Conservation (phyloP, 2,797 vertebrate species). For the Bradypodion ventrale region DNA sequence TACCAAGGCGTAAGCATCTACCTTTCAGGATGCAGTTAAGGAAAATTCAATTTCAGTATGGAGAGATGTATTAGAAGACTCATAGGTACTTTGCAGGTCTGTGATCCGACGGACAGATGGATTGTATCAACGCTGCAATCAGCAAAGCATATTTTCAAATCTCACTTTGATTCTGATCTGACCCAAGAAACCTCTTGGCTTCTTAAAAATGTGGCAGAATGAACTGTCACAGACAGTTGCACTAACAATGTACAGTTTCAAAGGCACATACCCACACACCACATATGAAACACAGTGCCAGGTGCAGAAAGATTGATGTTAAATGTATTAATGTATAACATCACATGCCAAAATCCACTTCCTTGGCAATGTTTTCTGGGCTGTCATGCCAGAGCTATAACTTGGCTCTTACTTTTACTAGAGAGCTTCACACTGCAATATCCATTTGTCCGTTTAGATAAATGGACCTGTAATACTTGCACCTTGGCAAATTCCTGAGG, state of each 20-base stretch:
- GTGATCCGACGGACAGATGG: background rate
- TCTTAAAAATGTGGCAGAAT: background rate
- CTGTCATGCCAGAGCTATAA: constrained; percentile 21
- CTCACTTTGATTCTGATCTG: background rate
- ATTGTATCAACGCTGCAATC: background rate
- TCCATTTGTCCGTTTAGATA: constrained; percentile 20
- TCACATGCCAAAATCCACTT: constrained; percentile 36
- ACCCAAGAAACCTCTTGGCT: constrained; percentile 21
- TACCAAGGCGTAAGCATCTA: too few species aligned
- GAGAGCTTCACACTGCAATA: constrained; percentile 10
- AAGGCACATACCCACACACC: background rate
- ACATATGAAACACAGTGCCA: background rate
- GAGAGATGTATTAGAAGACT: too few species aligned
- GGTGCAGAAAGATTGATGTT: constrained; percentile 31
- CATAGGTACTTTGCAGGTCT: background rate
- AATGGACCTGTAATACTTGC: constrained; percentile 16
- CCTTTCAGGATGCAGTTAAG: background rate
- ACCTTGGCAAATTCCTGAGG: constrained; percentile 23
- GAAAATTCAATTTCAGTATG: background rate
- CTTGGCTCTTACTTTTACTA: constrained; percentile 34
- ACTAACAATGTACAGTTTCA: constrained; percentile 24
- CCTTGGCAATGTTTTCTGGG: constrained; percentile 11
- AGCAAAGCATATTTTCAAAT: background rate
- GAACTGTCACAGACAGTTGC: constrained; percentile 25
- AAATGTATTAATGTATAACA: constrained; percentile 10